Evolutionary conservation across 2,888 invertebrate genomes (phyloP), one percentile per base, ranked within the genome.

Genomic region (Xestia ashworthii): DNA sequence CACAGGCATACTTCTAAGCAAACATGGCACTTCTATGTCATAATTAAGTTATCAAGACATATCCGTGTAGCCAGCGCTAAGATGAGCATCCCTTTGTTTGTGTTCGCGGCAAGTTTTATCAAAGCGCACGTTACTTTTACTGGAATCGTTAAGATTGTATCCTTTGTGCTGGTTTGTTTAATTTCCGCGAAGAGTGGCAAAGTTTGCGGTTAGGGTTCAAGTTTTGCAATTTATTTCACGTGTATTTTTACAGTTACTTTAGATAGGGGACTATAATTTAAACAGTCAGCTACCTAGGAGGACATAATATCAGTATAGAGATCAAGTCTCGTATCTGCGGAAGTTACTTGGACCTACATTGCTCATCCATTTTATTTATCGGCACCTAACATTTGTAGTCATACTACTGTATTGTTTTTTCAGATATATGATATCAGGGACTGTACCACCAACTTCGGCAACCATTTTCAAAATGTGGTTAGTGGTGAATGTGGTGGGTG

Each of bases 121-220:
- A 68, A 62, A 46, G 68, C 55, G 5, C n/a, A 82, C 25, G 32
- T 69, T 72, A 69, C 65, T 82, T 81, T 78, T 72, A 46, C 14
- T 58, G 5, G 14, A 71, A 68, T 60, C 50, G 71, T 53, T 32
- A 44, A 71, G 58, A 71, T 71, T 50, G 62, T 64, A 41, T 65
- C 46, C 38, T 71, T 81, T 81, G 81, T 69, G 64, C 19, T 68
- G n/a, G 55, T 69, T 71, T 71, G 71, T 71, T 71, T 81, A 82
- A 77, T 81, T 72, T 77, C 12, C 44, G 58, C 14, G 38, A 83
- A 72, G n/a, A 68, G 44, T n/a, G 22, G 19, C 5, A 46, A 76
- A 69, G 16, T 76, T 82, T 38, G 55, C 8, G 41, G 67, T 64
- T 64, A 38, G 16, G 14, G 50, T 50, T 65, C 14, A 69, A 82